These are phyloP conservation scores for Arremon aurantiirostris DNA, from an alignment of 2,797 vertebrate species.

Conservation along the genomic window DNA sequence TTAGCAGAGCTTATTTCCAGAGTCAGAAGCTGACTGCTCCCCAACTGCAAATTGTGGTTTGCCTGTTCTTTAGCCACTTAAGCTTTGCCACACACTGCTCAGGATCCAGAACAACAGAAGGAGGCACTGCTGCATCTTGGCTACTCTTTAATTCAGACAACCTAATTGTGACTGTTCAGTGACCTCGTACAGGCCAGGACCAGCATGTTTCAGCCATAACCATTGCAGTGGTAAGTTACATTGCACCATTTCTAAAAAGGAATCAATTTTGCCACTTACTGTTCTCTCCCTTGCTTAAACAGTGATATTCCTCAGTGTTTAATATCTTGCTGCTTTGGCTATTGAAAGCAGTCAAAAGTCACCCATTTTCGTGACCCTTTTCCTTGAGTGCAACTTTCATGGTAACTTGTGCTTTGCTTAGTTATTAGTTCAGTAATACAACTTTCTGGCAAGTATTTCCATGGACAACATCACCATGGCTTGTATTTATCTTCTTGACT, in stretches of 20 bases:
- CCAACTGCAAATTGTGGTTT: not conserved
- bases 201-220: not conserved
- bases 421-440: not conserved
- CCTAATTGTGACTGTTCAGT: not conserved
- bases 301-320: not conserved
- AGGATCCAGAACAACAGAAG: not conserved
- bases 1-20: not conserved
- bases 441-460: conserved; percentile 2
- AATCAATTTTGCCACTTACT: not conserved
- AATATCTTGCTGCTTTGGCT: not conserved
- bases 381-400: not conserved
- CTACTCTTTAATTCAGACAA: not conserved
- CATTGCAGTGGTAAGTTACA: not conserved
- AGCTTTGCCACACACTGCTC: not conserved
- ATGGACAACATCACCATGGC: not conserved
- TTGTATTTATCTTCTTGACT: conserved; percentile 6
- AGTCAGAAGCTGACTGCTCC: not conserved
- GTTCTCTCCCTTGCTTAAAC: not conserved
- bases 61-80: not conserved
- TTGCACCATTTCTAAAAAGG: not conserved
- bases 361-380: not conserved
- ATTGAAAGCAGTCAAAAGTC: not conserved
- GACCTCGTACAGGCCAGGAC: not conserved
- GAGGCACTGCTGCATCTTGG: not conserved
- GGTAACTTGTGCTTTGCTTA: not conserved